phyloP scores from a whole-genome alignment of 2,888 invertebrate species.

The Drosophila monieri region DNA sequence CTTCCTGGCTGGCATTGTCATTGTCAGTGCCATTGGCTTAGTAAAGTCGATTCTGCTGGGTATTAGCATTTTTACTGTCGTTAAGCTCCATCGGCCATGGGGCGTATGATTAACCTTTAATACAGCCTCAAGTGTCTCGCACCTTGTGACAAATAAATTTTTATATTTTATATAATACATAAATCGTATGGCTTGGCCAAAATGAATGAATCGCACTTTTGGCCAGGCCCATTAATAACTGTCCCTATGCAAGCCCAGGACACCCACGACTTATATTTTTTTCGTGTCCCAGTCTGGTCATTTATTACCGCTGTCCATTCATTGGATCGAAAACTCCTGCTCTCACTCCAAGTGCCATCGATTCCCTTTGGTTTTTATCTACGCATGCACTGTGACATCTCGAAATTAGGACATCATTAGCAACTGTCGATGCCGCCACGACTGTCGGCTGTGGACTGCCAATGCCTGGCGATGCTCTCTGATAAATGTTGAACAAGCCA shows the following conservation, averaged over 20 bases:
- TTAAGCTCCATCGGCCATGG: constrained; percentile 55
- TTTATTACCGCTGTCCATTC: constrained; percentile 69
- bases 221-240: constrained; percentile 72
- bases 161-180: not conserved
- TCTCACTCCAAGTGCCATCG: constrained; percentile 9
- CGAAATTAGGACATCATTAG: constrained; percentile 80
- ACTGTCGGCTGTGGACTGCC: constrained; percentile 27
- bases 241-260: constrained; percentile 64
- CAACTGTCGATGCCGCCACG: constrained; percentile 73
- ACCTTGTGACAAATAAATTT: constrained; percentile 30
- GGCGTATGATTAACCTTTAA: constrained; percentile 73
- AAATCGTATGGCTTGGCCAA: constrained; percentile 24
- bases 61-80: constrained; percentile 70
- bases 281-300: constrained; percentile 34
- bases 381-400: constrained; percentile 69
- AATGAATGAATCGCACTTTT: constrained; percentile 70
- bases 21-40: constrained; percentile 52
- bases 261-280: constrained; percentile 9
- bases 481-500: constrained; percentile 64
- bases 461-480: constrained; percentile 59
- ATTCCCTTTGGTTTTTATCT: constrained; percentile 54
- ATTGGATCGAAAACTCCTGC: constrained; percentile 50
- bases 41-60: constrained; percentile 67
- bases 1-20: constrained; percentile 31
- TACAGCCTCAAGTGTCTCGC: constrained; percentile 52